These are phyloP conservation scores for Rhinolophus sinicus DNA, from an alignment of 2,113 vertebrate species.

Conservation along the genomic window DNA sequence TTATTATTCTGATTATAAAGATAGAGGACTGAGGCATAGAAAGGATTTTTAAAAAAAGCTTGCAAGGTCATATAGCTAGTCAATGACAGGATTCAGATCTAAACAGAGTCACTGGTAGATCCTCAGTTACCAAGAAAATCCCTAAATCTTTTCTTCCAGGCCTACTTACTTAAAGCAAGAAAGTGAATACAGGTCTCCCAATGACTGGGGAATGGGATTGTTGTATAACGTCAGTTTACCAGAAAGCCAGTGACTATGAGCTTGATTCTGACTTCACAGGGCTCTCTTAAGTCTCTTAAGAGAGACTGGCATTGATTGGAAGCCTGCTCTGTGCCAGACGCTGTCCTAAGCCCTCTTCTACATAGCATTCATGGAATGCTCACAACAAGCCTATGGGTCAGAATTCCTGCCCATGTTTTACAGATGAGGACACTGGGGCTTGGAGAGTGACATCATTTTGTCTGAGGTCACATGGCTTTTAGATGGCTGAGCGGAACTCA, in stretches of 20 bases:
- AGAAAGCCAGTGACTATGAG: background rate
- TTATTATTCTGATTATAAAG: constrained; percentile 2
- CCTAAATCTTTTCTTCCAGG: background rate
- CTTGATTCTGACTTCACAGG: background rate
- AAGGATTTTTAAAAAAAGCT: background rate
- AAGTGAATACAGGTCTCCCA: background rate
- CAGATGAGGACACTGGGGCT: background rate
- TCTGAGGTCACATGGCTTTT: background rate
- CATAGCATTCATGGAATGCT: background rate
- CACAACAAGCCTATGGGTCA: background rate
- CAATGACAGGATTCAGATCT: background rate
- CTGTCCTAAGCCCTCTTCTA: background rate
- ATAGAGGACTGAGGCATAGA: background rate
- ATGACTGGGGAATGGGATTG: background rate
- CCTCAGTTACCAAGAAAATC: background rate
- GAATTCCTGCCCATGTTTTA: background rate
- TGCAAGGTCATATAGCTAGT: background rate
- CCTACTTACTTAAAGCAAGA: background rate
- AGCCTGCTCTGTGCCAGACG: background rate
- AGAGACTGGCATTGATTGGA: background rate
- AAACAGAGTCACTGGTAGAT: background rate
- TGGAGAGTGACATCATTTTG: background rate
- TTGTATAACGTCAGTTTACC: background rate
- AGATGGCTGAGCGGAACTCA: background rate
- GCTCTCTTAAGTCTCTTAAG: background rate